Evolutionary conservation across 2,888 invertebrate genomes (phyloP), one percentile per base, ranked within the genome.

Genomic region (Odontomyia ornata): DNA sequence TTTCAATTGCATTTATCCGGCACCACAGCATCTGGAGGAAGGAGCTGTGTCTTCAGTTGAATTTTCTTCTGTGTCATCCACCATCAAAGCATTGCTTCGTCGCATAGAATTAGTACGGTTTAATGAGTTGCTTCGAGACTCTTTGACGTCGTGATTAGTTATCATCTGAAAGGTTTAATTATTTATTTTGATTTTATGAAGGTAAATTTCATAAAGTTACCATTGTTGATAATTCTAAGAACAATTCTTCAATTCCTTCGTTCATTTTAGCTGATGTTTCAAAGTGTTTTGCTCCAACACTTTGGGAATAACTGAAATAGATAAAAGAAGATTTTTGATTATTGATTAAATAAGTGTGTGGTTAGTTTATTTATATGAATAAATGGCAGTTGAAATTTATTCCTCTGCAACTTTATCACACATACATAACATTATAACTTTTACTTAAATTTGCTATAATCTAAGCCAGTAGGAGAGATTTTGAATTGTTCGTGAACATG

Each of bases 251-350:
- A 4, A 98, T 93, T 36, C 97, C 97, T 85, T 93, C 91, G 85
- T 97, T 97, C 78, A 92, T 87, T 87, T 98, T 98, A 0, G 98
- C 98, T 36, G 98, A 98, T 43, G 97, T 96, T 84, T 95, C 93
- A 86, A 93, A 95, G 87, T 98, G 97, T 82, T 92, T 91, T 0
- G 98, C 98, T 76, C 96, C 97, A 5, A 98, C 97, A 85, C 94
- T 93, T 80, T 90, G 90, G 1, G 98, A 93, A 88, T 98, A 98
- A 78, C 95, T 96, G 86, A 72, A 88, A 88, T 80, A 21, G 52
- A 56, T 72, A 25, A 18, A 71, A 47, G 18, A 15, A 62, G 25
- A 3, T 9, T 62, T 43, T 43, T 0, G 0, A 15, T 43, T n/a
- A n/a, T n/a, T n/a, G n/a, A n/a, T n/a, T n/a, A n/a, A n/a, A n/a